These are phyloP conservation scores for Dendrocopos noguchii DNA, from an alignment of 2,113 vertebrate species.

Conservation along the genomic window DNA sequence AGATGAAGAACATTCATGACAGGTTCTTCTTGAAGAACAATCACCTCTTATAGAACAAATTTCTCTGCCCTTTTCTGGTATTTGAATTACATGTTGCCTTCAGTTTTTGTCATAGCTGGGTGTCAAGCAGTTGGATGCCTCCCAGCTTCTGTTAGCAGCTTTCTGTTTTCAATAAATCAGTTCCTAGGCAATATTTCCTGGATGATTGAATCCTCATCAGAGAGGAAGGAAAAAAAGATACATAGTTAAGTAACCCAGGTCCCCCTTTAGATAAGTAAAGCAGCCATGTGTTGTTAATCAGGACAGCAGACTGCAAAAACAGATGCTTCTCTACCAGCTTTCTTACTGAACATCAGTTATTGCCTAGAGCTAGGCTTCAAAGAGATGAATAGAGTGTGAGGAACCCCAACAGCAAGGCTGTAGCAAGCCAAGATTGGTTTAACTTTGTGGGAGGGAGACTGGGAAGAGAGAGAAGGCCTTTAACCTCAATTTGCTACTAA, in stretches of 20 bases:
- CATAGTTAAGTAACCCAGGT: not conserved
- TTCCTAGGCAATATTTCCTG: not conserved
- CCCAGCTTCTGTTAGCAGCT: constrained; percentile 28
- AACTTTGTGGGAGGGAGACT: not conserved
- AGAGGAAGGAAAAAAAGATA: not conserved
- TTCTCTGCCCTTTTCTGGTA: constrained; percentile 28
- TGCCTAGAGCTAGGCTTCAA: constrained; percentile 5
- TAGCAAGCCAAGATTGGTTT: not conserved
- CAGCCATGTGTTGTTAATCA: not conserved
- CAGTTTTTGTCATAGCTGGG: constrained; percentile 4
- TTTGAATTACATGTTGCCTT: constrained; percentile 41
- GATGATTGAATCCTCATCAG: not conserved
- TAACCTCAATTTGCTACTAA: constrained; percentile 16
- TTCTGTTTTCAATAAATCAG: not conserved
- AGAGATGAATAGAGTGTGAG: not conserved
- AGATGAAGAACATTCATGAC: constrained; percentile 34
- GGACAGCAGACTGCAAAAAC: not conserved
- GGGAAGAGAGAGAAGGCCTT: constrained; percentile 10
- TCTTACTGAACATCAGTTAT: not conserved
- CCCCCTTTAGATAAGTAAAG: not conserved
- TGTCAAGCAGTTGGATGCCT: constrained; percentile 6
- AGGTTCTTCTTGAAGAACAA: constrained; percentile 32
- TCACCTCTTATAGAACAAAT: not conserved
- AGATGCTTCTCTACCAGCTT: not conserved
- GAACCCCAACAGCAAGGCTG: not conserved